Evolutionary conservation across 2,113 vertebrate genomes (phyloP), one percentile per base, ranked within the genome.

Genomic region (Ivindomyrus marchei): DNA sequence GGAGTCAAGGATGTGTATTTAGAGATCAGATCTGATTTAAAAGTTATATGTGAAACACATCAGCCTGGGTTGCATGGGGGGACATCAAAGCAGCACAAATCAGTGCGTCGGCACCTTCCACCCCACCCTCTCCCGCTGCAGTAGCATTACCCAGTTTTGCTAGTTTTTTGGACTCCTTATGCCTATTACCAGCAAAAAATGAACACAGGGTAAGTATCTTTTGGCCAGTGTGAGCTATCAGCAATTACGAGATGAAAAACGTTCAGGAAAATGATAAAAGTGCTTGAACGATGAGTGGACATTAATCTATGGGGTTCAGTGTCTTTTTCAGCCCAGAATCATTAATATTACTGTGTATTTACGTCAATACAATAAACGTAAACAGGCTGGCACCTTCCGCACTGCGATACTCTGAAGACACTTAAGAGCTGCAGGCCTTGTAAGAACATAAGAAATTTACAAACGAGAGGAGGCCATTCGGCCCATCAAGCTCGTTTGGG

Each of bases 1-100:
- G 88, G 80, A 56, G 88, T 87, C 24, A 80, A 87, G 90, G 85
- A 58, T 39, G 56, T 45, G 77, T 46, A 88, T 86, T 36, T 85
- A 58, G n/a, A 70, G 89, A 50, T 47, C 17, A 66, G 80, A 90
- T 88, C 77, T 27, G 58, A 90, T 88, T 91, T 87, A 90, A 90
- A 77, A 90, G 86, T 86, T 56, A 13, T 15, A 27, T 46, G 6
- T 77, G 74, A 88, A 45, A 39, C 4, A 19, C 50, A 21, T 42
- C 31, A 46, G 3, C 52, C 36, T 56, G 88, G 62, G 80, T 36
- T 77, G 36, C 70, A 52, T 10, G 70, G 19, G 31, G 66, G 62
- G 66, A 17, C 46, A n/a, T 50, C 85, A 52, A 52, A 80, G 45
- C 88, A 49, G 58, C 42, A 45, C 7, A 46, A 15, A 70, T 0